A percentile compares a stretch with the other conserved stretches of the same genome.
Conservation (phyloP, 2,888 invertebrate species). For the Xestoiulus laeticollis region DNA sequence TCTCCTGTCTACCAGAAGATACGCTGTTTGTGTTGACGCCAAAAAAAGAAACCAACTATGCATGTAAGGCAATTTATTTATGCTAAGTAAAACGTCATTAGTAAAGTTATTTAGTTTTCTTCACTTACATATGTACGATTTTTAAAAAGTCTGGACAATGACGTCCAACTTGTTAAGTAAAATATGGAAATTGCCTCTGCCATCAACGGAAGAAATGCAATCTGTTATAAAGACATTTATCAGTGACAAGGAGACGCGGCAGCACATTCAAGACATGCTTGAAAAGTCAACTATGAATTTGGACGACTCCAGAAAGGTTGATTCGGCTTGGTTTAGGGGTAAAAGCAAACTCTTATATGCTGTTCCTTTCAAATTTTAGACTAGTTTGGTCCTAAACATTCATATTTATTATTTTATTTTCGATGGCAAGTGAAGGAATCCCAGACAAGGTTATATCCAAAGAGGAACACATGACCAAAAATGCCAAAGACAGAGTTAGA, state of each 20-base stretch:
- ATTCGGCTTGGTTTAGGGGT: slow-evolving; percentile 44
- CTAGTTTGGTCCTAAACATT: too few relatives aligned
- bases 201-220: background rate
- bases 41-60: background rate
- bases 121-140: background rate
- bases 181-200: slow-evolving; percentile 21
- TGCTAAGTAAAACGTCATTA: background rate
- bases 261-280: slow-evolving; percentile 1
- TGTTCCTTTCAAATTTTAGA: background rate
- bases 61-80: background rate
- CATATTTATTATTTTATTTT: background rate
- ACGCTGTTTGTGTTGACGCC: slow-evolving; percentile 40
- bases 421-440: background rate
- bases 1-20: slow-evolving; percentile 24
- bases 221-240: background rate
- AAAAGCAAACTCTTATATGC: background rate
- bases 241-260: background rate
- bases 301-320: background rate
- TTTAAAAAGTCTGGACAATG: slow-evolving; percentile 28
- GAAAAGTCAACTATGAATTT: slow-evolving; percentile 8
- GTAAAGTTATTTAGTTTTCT: too few relatives aligned
- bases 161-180: background rate
- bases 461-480: slow-evolving; percentile 38
- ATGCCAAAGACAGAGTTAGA: slow-evolving; percentile 45
- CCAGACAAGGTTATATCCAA: slow-evolving; percentile 18